phyloP scores from a whole-genome alignment of 2,888 invertebrate genomes.

The Criorhina ranunculi region DNA sequence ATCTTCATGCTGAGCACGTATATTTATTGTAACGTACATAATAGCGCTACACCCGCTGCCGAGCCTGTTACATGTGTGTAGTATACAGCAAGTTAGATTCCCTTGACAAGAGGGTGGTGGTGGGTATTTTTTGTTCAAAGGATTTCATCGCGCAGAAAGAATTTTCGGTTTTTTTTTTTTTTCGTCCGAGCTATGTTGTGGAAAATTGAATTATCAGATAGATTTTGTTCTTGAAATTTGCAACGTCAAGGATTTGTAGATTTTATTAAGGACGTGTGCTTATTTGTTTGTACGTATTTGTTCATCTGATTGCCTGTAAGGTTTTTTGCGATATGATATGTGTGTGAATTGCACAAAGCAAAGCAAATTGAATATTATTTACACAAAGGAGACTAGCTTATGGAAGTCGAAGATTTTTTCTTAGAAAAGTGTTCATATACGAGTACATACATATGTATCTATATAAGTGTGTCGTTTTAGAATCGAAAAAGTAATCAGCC shows the following conservation, averaged over 20 bases:
- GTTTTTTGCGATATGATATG: constrained; percentile 66
- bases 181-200: constrained; percentile 46
- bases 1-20: constrained; percentile 83
- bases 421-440: background rate
- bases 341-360: constrained; percentile 70
- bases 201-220: constrained; percentile 76
- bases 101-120: constrained; percentile 26
- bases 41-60: constrained; percentile 43
- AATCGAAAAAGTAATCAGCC: no score
- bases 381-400: constrained; percentile 34
- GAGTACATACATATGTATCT: no score
- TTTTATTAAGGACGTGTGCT: constrained; percentile 76
- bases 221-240: constrained; percentile 73
- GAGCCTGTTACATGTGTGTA: constrained; percentile 16
- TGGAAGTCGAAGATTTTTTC: constrained; percentile 5
- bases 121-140: constrained; percentile 64
- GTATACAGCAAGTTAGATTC: constrained; percentile 37
- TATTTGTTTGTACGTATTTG: constrained; percentile 75
- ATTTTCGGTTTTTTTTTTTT: constrained; percentile 50
- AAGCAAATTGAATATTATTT: constrained; percentile 72
- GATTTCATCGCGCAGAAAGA: constrained; percentile 65
- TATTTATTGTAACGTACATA: constrained; percentile 81
- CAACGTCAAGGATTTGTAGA: constrained; percentile 73
- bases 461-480: no score
- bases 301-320: constrained; percentile 70